A percentile compares a stretch with the other conserved stretches of the same genome.
phyloP scores from a whole-genome alignment of 2,888 invertebrate species.

The Oasisia sp. region DNA sequence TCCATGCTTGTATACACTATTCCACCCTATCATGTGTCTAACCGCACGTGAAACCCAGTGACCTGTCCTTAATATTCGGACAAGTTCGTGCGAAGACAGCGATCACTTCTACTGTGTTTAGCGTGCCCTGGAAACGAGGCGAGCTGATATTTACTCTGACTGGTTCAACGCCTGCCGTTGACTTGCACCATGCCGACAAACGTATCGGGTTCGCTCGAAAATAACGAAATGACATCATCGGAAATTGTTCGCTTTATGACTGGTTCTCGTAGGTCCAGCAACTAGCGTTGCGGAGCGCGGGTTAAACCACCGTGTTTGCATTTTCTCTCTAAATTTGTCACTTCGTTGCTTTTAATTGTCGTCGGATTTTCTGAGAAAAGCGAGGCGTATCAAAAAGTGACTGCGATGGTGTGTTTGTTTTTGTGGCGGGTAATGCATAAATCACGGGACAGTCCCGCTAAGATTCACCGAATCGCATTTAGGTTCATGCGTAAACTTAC shows the following conservation, averaged over 20 bases:
- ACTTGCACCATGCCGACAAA: background rate
- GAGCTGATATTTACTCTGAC: background rate
- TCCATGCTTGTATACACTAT: too few relatives aligned
- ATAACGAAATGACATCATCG: slow-evolving; percentile 11
- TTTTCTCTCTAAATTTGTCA: background rate
- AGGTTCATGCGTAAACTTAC: background rate
- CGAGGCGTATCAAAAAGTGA: background rate
- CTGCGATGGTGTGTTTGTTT: background rate
- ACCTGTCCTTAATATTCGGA: background rate
- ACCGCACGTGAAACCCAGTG: background rate
- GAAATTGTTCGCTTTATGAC: background rate
- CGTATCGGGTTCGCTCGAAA: slow-evolving; percentile 12
- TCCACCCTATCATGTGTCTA: background rate
- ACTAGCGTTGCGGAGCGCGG: background rate
- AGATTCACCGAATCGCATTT: background rate
- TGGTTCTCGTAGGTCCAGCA: background rate
- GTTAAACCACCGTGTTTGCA: background rate
- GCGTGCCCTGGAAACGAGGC: background rate
- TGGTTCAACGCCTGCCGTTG: background rate
- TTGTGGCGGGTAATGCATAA: too few relatives aligned
- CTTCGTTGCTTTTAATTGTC: background rate
- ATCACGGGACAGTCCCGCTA: background rate
- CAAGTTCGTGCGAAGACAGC: background rate
- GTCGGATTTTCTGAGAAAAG: background rate
- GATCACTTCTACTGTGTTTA: background rate